Base-by-base conservation (phyloP, 2,113 vertebrate genomes). In the Hippocampus mohnikei region DNA sequence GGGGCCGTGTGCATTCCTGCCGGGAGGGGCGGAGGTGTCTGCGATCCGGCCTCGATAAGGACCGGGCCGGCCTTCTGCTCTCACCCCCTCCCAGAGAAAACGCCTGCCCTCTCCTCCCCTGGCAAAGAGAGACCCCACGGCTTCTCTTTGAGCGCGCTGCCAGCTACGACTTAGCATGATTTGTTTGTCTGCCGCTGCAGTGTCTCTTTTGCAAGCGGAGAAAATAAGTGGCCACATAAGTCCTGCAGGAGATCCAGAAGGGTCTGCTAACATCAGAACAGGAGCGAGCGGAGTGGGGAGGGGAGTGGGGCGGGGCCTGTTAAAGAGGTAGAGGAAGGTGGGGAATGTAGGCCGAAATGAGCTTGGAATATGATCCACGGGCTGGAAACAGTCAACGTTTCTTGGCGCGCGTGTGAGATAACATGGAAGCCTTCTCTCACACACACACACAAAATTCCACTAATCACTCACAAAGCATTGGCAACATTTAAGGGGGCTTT, bases 1-100 rank as follows among this genome's bases (percentile, higher is more conserved):
- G 33, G 71, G 59, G 76, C 71, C 78, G 66, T 83, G 3, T 84
- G 82, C 92, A 92, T 92, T 92, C 92, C 91, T 84, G 74, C 91
- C 91, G 92, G 88, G 80, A 89, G 91, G 88, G 90, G 91, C 88
- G 85, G 89, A 90, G 83, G 87, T 89, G 88, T 87, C 88, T 85
- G 84, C 79, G 88, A 84, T 83, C 84, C 63, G 41, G 67, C 48
- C 78, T 85, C 84, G 83, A 86, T 84, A 85, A 87, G 84, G 83
- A 85, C 82, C 84, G 85, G 86, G 81, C 85, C 83, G 86, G 81
- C 85, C 83, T 84, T 16, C 76, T 65, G 50, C 29, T 75, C 87
- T 81, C 81, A 85, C 85, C 79, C 88, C 88, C 87, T 83, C 81
- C 83, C 86, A 88, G 87, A 88, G 88, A 91, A 91, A 87, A 81